Conservation (phyloP, 2,888 invertebrate genomes). For the Copidosoma aretas region DNA sequence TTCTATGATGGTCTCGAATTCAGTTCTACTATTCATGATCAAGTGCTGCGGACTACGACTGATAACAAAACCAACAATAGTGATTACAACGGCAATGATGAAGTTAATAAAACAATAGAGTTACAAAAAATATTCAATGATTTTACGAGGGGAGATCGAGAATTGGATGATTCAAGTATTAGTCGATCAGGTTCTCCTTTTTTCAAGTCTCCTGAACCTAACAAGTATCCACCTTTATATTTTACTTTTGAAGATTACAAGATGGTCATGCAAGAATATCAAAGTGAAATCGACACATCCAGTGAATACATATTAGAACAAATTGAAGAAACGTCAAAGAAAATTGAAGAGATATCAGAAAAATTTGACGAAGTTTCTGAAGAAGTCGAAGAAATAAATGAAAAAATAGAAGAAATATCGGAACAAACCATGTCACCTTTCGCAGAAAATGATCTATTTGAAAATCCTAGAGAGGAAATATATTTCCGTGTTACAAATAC, state of each 20-base stretch:
- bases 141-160: neutral
- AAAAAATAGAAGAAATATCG: slow-evolving; percentile 3
- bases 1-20: neutral
- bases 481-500: slow-evolving; percentile 58
- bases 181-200: slow-evolving; percentile 19
- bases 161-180: neutral
- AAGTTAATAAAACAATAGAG: neutral
- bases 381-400: neutral
- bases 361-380: neutral
- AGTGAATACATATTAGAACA: neutral
- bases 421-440: slow-evolving; percentile 5
- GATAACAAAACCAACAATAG: neutral
- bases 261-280: slow-evolving; percentile 50
- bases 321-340: neutral
- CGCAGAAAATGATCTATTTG: slow-evolving; percentile 28
- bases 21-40: too few relatives aligned
- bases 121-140: neutral
- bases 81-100: neutral
- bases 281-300: neutral
- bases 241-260: slow-evolving; percentile 57
- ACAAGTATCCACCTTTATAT: slow-evolving; percentile 51
- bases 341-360: neutral
- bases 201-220: slow-evolving; percentile 33
- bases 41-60: neutral
- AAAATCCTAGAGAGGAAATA: slow-evolving; percentile 43